Base-by-base conservation (phyloP, 1,140 invertebrate genomes). In the Diorhabda sublineata region DNA sequence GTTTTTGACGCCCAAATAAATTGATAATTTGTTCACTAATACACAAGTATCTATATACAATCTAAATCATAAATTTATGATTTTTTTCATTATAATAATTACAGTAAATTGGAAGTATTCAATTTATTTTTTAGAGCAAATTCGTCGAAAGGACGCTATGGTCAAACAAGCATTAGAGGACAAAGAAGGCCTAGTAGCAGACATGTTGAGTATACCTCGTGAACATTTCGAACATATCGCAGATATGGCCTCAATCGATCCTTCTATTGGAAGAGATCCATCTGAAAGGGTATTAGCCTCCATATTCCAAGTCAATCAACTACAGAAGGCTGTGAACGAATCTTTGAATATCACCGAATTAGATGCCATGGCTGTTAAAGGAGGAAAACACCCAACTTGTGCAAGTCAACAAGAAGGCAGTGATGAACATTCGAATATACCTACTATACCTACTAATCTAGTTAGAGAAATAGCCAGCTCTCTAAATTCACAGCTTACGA, bases 101-200 rank as follows among this genome's bases (percentile, higher is more conserved):
- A 26, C 26, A 26, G 26, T 26, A 26, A 26, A 26, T 26, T 26
- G 26, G 26, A 26, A 26, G 26, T 26, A 26, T 26, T 26, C 26
- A 26, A 26, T 26, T 26, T 52, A 52, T 45, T 69, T 81, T 80
- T 57, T 77, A 87, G 91, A 93, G 82, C 86, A 86, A 83, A 82
- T 93, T 66, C 85, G 89, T 69, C 84, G 90, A 64, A 88, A 92
- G 76, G 91, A 93, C 75, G 85, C 88, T 74, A 81, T 87, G 57
- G 90, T 94, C 64, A 85, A 86, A 64, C 84, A 88, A 79, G 88
- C 89, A n/a, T 81, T 93, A 69, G 83, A 83, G 57, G 91, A 93
- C 72, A 93, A 93, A 74, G 88, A 92, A 72, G 82, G 83, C 73
- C 83, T 94, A 64, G 87, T 93, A 69, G 90, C 90, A 69, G 90